Conservation (phyloP, 2,888 invertebrate species). For the Thera obeliscata region DNA sequence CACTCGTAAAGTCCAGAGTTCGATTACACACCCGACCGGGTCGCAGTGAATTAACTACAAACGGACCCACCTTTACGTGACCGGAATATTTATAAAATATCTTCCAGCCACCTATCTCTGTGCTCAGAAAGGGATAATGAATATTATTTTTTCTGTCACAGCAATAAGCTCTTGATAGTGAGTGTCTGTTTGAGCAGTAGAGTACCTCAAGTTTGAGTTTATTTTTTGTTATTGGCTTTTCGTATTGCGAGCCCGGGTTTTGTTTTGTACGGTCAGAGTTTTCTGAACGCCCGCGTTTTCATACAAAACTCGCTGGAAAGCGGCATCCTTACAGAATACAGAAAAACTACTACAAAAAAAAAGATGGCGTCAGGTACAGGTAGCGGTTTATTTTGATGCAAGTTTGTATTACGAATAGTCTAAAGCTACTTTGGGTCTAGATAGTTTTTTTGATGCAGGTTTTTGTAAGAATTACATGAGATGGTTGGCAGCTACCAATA, state of each 20-base stretch:
- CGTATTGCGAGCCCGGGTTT: too few relatives aligned
- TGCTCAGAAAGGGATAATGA: conserved; percentile 49
- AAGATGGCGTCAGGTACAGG: too few relatives aligned
- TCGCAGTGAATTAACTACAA: conserved; percentile 68
- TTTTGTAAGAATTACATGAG: background rate
- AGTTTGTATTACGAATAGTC: too few relatives aligned
- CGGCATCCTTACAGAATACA: too few relatives aligned
- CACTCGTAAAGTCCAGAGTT: conserved; percentile 67
- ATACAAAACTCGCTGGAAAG: too few relatives aligned
- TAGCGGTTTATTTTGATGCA: background rate
- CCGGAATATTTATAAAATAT: conserved; percentile 61
- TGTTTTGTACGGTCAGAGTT: too few relatives aligned
- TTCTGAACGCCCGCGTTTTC: too few relatives aligned
- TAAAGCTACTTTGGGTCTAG: too few relatives aligned
- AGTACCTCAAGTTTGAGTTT: too few relatives aligned
- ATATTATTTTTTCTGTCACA: conserved; percentile 46
- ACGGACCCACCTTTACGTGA: conserved; percentile 62
- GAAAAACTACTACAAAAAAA: too few relatives aligned
- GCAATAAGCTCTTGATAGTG: conserved; percentile 31
- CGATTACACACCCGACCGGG: conserved; percentile 67
- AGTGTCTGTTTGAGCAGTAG: conserved; percentile 11
- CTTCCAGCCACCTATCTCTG: conserved; percentile 48
- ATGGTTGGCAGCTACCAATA: background rate
- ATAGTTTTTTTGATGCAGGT: too few relatives aligned
- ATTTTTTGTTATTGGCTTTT: too few relatives aligned